Evolutionary conservation across 2,888 invertebrate genomes (phyloP).

Genomic region (Folsomia manolachei): DNA sequence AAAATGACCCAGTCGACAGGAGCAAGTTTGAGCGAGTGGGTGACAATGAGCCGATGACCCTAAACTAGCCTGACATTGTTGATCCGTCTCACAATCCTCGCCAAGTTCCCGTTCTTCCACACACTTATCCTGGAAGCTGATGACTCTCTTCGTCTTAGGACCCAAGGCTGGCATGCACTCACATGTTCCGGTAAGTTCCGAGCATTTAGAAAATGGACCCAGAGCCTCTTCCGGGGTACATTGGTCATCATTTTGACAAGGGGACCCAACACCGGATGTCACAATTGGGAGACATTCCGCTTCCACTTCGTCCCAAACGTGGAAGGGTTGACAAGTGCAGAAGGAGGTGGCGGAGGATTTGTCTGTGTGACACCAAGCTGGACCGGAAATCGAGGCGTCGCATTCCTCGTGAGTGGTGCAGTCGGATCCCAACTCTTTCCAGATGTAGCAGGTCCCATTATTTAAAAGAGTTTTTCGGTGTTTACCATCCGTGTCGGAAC

Average conservation of each 20-base stretch:
- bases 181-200: not conserved
- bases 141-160: not conserved
- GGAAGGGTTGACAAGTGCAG: not conserved
- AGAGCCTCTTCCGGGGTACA: not conserved
- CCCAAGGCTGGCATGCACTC: not conserved
- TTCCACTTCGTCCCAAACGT: not conserved
- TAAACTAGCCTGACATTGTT: conserved; percentile 13
- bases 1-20: not conserved
- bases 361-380: conserved; percentile 10
- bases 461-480: not conserved
- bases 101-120: conserved; percentile 4
- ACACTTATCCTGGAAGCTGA: not conserved
- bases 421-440: not conserved
- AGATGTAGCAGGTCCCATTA: not conserved
- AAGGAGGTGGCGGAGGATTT: too few relatives aligned
- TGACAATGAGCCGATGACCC: not conserved
- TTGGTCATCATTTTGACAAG: conserved; percentile 1
- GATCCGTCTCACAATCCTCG: conserved; percentile 5
- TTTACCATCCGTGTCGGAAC: not conserved
- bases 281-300: not conserved
- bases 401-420: not conserved
- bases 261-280: not conserved
- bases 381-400: not conserved
- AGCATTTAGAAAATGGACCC: conserved; percentile 1
- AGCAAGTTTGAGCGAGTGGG: not conserved